Evolutionary conservation across 30 jellyfish, hydroid and myxozoan species (phyloP).

Genomic region (Morbakka virulenta): DNA sequence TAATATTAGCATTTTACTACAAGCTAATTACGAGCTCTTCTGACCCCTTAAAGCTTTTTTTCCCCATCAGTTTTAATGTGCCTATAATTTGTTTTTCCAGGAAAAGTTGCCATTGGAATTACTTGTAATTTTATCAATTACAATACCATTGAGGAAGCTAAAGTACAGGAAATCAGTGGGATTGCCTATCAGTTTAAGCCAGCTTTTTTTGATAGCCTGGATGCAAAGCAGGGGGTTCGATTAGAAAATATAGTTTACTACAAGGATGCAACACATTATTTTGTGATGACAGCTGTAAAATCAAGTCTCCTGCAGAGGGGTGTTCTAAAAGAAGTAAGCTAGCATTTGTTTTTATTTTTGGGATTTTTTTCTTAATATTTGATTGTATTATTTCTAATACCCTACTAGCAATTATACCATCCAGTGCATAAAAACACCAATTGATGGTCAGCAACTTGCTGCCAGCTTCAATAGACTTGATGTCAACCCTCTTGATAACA

Average conservation of each 20-base stretch:
- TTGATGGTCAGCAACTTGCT: too few relatives aligned
- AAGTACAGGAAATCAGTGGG: conserved; percentile 95
- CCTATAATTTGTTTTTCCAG: conserved; percentile 44
- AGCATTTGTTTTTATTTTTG: neutral
- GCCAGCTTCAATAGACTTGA: too few relatives aligned
- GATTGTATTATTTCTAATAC: neutral
- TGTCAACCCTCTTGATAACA: too few relatives aligned
- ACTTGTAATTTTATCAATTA: conserved; percentile 94
- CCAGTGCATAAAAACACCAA: too few relatives aligned
- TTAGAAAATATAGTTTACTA: conserved; percentile 94
- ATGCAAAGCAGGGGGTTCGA: conserved; percentile 73
- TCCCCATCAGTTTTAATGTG: too few relatives aligned
- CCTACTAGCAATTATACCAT: too few relatives aligned
- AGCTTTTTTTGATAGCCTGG: conserved; percentile 71
- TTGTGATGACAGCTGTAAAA: conserved; percentile 95
- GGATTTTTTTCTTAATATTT: neutral
- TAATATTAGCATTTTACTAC: too few relatives aligned
- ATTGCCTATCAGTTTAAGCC: conserved; percentile 92
- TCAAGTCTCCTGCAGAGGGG: conserved; percentile 77
- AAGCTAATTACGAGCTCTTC: too few relatives aligned
- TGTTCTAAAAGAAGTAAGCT: conserved; percentile 74
- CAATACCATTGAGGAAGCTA: conserved; percentile 94
- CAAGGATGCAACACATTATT: conserved; percentile 95
- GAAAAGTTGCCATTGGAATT: conserved; percentile 96
- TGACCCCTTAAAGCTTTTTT: too few relatives aligned